These are phyloP conservation scores for Zaprionus inermis DNA, from an alignment of 1,140 invertebrate species.

Conservation along the genomic window DNA sequence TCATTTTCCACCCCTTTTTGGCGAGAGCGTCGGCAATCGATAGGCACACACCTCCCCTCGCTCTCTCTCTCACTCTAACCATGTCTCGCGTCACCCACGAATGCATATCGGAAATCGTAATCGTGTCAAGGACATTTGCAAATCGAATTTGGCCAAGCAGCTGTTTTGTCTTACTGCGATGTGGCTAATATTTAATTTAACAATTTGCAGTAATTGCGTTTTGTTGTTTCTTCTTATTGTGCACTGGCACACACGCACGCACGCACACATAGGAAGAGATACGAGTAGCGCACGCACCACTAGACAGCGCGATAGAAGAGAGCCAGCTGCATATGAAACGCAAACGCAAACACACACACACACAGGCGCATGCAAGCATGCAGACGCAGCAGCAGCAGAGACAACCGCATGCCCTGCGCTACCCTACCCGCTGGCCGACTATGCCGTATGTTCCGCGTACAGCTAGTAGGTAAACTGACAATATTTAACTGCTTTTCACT, in stretches of 20 bases:
- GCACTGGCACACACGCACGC: conserved; percentile 33
- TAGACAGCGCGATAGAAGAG: conserved; percentile 26
- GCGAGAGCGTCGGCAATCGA: conserved; percentile 26
- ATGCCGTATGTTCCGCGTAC: conserved; percentile 23
- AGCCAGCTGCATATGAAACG: conserved; percentile 40
- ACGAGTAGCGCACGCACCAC: conserved; percentile 15
- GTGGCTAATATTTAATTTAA: conserved; percentile 66
- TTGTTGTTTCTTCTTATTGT: conserved; percentile 54
- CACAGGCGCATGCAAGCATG: conserved; percentile 10
- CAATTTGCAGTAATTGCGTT: conserved; percentile 58
- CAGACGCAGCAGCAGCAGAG: conserved; percentile 1
- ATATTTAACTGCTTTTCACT: conserved; percentile 19
- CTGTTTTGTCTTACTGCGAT: not conserved
- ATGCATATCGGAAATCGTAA: conserved; percentile 31
- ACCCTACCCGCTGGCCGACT: not conserved
- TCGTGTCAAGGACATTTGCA: conserved; percentile 45
- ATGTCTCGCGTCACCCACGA: not conserved
- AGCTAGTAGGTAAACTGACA: conserved; percentile 38
- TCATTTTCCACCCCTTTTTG: conserved; percentile 31
- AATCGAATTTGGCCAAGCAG: conserved; percentile 20
- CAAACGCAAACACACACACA: conserved; percentile 4
- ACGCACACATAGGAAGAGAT: conserved; percentile 12
- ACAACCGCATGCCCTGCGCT: conserved; percentile 20
- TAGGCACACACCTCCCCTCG: conserved; percentile 6
- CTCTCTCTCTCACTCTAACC: not conserved